Percentiles rank a stretch among this genome's conserved stretches.
Conservation (phyloP, 2,888 invertebrate species). For the Athetis lepigone region DNA sequence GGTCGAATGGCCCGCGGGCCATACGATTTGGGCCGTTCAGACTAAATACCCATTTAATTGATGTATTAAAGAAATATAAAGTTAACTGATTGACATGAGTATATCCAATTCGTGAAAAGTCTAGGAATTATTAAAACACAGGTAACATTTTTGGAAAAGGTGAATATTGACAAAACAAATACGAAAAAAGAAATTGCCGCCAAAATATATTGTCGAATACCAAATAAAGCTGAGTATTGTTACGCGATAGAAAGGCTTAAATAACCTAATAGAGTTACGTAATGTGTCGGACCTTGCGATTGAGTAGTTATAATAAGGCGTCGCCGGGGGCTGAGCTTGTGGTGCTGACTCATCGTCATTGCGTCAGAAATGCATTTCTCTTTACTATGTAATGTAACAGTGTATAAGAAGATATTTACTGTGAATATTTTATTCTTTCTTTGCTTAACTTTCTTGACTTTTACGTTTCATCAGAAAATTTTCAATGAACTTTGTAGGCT, state of each 20-base stretch:
- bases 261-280: constrained; percentile 15
- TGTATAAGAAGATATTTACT: not conserved
- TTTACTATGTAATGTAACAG: constrained; percentile 23
- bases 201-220: not conserved
- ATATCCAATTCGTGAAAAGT: too few relatives aligned
- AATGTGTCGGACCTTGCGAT: constrained; percentile 29
- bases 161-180: too few relatives aligned
- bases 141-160: too few relatives aligned
- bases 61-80: too few relatives aligned
- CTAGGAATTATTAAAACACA: too few relatives aligned
- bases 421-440: not conserved
- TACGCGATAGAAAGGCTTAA: constrained; percentile 12
- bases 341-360: constrained; percentile 43
- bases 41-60: too few relatives aligned
- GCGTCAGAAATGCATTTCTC: constrained; percentile 48
- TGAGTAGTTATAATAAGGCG: constrained; percentile 11
- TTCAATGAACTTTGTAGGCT: constrained; percentile 4
- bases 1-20: too few relatives aligned
- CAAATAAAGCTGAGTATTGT: not conserved
- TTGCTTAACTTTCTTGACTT: constrained; percentile 19
- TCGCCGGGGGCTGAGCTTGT: constrained; percentile 16
- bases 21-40: too few relatives aligned
- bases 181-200: too few relatives aligned
- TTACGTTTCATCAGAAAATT: not conserved
- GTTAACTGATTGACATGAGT: too few relatives aligned